Percentiles rank a stretch among this genome's conserved stretches.
phyloP scores from a whole-genome alignment of 2,113 vertebrate genomes.

The Silurus meridionalis region DNA sequence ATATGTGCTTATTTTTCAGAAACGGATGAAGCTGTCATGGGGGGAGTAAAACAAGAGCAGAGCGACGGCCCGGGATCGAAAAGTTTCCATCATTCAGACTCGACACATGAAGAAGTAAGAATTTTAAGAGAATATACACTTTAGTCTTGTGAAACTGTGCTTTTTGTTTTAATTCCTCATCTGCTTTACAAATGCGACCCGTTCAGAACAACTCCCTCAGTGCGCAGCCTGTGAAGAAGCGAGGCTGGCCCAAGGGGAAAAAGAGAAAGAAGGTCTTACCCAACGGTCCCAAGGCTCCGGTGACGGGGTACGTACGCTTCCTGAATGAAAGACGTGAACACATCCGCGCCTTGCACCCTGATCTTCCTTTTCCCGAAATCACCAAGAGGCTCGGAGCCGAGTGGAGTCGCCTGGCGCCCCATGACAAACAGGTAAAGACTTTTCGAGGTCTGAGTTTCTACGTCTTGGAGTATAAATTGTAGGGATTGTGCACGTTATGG shows the following conservation, averaged over 20 bases:
- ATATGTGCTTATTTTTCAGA: constrained; percentile 16
- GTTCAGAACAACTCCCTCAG: constrained; percentile 32
- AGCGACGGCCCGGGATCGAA: constrained; percentile 66
- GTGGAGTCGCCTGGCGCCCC: constrained; percentile 89
- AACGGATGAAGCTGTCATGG: constrained; percentile 60
- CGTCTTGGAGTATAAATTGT: background rate
- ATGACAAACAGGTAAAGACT: constrained; percentile 83
- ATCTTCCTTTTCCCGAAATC: constrained; percentile 95
- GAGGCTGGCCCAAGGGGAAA: constrained; percentile 97
- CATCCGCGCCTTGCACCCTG: constrained; percentile 87
- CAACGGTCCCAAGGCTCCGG: constrained; percentile 93
- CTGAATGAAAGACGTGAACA: constrained; percentile 91
- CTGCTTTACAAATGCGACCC: constrained; percentile 16
- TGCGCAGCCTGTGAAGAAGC: constrained; percentile 88
- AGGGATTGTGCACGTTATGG: background rate
- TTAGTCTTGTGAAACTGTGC: background rate
- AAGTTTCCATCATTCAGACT: constrained; percentile 66
- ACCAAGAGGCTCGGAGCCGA: constrained; percentile 94
- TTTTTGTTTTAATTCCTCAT: background rate
- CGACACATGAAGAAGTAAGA: constrained; percentile 70
- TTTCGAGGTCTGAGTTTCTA: background rate
- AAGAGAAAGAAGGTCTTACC: constrained; percentile 97
- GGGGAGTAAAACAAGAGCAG: constrained; percentile 78
- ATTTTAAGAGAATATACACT: background rate
- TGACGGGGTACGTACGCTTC: constrained; percentile 93